A percentile compares a stretch with the other conserved stretches of the same genome.
These are phyloP conservation scores for Poecile montanus DNA, from an alignment of 2,797 vertebrate genomes.

Conservation along the genomic window DNA sequence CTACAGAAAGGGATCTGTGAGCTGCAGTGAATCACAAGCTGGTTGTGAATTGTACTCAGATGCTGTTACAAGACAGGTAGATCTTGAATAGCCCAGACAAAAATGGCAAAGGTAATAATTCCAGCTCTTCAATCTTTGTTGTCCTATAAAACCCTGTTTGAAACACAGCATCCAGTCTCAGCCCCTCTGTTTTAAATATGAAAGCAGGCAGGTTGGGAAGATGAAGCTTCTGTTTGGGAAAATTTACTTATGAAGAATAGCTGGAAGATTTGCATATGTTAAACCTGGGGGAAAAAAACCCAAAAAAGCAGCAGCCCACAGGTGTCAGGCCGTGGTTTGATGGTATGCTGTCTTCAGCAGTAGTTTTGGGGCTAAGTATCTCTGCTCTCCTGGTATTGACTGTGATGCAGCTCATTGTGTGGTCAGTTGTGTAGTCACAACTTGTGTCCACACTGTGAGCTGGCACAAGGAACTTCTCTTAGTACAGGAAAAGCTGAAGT, in stretches of 20 bases:
- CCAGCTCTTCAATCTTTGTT: background rate
- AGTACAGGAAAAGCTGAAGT: background rate
- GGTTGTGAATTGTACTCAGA: background rate
- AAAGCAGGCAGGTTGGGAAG: background rate
- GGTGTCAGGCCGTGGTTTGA: background rate
- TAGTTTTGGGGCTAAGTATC: background rate
- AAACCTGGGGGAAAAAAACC: background rate
- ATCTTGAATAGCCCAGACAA: background rate
- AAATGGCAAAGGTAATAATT: background rate
- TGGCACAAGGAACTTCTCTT: background rate
- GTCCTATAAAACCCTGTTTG: background rate
- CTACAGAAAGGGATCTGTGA: background rate
- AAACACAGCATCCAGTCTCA: background rate
- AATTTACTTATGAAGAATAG: background rate
- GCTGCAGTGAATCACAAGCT: background rate
- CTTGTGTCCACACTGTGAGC: background rate
- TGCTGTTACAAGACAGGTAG: background rate
- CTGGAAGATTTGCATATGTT: slow-evolving; percentile 1
- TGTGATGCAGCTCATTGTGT: background rate
- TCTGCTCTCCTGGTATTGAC: background rate
- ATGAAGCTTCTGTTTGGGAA: slow-evolving; percentile 6
- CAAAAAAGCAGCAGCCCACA: background rate
- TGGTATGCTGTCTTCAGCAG: background rate
- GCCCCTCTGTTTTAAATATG: background rate
- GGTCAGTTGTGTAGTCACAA: background rate